Evolutionary conservation across 2,797 vertebrate species (phyloP).

Genomic region (Euthynnus affinis): DNA sequence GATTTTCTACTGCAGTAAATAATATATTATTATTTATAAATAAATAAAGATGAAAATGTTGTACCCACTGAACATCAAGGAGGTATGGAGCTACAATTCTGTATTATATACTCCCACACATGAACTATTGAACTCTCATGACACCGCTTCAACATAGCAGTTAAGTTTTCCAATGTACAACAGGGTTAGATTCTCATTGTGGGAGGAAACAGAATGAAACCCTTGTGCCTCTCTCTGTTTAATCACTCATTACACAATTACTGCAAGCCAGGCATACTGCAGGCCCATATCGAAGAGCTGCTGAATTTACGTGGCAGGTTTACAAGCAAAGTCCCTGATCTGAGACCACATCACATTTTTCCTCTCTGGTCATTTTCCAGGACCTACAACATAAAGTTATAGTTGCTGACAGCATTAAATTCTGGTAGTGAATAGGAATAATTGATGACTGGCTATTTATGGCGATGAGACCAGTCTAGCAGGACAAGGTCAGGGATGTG

Average conservation of each 20-base stretch:
- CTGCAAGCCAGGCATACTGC: slow-evolving; percentile 3
- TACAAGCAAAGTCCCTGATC: slow-evolving; percentile 32
- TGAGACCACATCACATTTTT: slow-evolving; percentile 29
- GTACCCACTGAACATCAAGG: not conserved
- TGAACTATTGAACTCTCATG: not conserved
- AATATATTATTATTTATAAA: not conserved
- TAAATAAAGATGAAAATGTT: not conserved
- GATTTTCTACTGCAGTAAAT: not conserved
- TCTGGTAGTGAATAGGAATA: slow-evolving; percentile 44
- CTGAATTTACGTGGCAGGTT: slow-evolving; percentile 59
- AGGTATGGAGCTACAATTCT: not conserved
- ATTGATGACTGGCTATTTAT: slow-evolving; percentile 67
- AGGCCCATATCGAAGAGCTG: not conserved
- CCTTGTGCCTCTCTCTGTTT: slow-evolving; percentile 13
- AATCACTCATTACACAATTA: slow-evolving; percentile 39
- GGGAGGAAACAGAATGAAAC: slow-evolving; percentile 36
- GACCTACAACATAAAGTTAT: slow-evolving; percentile 12
- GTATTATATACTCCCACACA: not conserved
- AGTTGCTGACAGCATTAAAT: slow-evolving; percentile 50
- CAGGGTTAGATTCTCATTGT: not conserved
- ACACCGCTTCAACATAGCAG: no score
- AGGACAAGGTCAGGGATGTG: slow-evolving; percentile 68
- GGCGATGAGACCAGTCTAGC: slow-evolving; percentile 33
- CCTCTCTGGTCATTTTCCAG: slow-evolving; percentile 37
- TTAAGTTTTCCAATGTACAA: not conserved